Base-by-base conservation (phyloP, 2,113 vertebrate species). In the Aplodontia rufa region DNA sequence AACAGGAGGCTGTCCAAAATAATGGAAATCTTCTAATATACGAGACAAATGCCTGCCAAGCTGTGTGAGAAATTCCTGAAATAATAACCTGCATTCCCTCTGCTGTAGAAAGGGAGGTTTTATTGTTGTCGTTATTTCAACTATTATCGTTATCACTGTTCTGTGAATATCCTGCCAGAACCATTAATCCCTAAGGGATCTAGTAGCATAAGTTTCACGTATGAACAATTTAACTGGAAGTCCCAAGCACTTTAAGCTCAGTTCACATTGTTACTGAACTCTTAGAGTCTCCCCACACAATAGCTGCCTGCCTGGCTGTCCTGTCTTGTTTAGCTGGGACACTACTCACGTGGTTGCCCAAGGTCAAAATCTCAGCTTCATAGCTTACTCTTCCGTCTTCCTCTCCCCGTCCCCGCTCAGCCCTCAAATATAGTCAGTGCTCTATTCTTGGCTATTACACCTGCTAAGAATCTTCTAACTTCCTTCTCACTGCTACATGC, bases 1-100 rank as follows among this genome's bases (percentile, higher is more conserved):
- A 71, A 8, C 35, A 76, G 5, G 37, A 83, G 51, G 32, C 69
- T 76, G 8, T 75, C 35, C 71, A 84, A 93, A 91, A 87, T 83
- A 69, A 90, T 84, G 30, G 58, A 62, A 85, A 60, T 26, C 19
- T 89, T 89, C 64, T 78, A 83, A 28, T 93, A 16, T 24, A 20
- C 42, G 45, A 79, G 35, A 83, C 75, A 93, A 49, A 92, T 58
- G 51, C 51, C 49, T 75, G 69, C 75, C 89, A 88, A 93, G 51
- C 64, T 60, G 53, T 13, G 49, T 66, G 74, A 93, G 90, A 96
- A 94, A 96, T 82, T 93, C 75, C 74, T 93, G 49, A 93, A 94
- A 84, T 87, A 79, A 92, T 76, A 87, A 49, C 20, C 47, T 80
- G 64, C 51, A 93, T 79, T 91, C 49, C 74, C 84, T 40, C 84